These are phyloP conservation scores for Podocnemis expansa DNA, from an alignment of 2,113 vertebrate genomes.

Conservation along the genomic window DNA sequence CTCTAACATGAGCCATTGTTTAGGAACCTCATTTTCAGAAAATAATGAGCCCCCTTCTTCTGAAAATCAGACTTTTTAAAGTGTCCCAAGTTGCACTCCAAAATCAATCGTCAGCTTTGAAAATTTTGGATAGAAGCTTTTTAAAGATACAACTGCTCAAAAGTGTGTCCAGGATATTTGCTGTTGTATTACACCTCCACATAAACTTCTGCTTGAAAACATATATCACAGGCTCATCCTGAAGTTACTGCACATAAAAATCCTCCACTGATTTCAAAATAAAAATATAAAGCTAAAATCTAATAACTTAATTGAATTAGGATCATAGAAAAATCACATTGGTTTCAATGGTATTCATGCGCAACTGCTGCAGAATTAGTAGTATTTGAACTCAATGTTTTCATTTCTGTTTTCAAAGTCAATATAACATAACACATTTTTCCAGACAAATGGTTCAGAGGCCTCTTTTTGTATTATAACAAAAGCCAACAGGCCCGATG, in stretches of 20 bases:
- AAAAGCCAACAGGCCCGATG: neutral
- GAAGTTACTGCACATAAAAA: neutral
- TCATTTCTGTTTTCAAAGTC: neutral
- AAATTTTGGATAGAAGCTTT: neutral
- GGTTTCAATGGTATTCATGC: fast-evolving
- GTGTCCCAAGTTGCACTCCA: neutral
- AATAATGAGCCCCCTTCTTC: neutral
- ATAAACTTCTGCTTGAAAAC: fast-evolving
- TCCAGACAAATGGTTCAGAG: neutral
- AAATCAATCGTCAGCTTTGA: neutral
- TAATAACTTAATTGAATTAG: neutral
- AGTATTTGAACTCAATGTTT: neutral
- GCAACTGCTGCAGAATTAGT: neutral
- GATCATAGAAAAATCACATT: neutral
- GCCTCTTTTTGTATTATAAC: neutral
- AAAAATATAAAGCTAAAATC: neutral
- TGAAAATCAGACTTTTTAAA: neutral
- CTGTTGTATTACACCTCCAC: neutral
- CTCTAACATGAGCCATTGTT: neutral
- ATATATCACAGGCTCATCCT: fast-evolving
- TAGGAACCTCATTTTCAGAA: neutral
- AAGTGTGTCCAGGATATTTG: neutral
- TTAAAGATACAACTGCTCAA: neutral
- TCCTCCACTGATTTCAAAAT: neutral
- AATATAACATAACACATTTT: neutral